Percentiles rank a stretch among this genome's conserved stretches.
phyloP scores from a whole-genome alignment of 2,797 vertebrate species.

The Columba guinea region DNA sequence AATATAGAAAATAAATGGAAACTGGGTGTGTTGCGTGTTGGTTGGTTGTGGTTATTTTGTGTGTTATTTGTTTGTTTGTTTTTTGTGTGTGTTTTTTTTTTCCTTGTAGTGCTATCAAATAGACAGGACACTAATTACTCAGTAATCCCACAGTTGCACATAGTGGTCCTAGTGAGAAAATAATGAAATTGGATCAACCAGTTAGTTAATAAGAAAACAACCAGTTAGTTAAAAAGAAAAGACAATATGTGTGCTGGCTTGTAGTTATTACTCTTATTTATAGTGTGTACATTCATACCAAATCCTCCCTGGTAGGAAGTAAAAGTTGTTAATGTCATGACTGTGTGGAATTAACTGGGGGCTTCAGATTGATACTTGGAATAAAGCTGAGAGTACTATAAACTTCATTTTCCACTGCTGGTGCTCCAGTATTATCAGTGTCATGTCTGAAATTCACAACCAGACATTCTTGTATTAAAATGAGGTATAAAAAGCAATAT shows the following conservation, averaged over 20 bases:
- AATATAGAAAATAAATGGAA: neutral
- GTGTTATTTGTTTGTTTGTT: too few relatives aligned
- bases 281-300: neutral
- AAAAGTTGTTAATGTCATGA: neutral
- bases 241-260: fast-evolving
- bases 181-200: neutral
- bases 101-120: neutral
- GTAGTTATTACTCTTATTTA: neutral
- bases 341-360: neutral
- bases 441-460: neutral
- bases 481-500: neutral
- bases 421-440: neutral
- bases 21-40: too few relatives aligned
- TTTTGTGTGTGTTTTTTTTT: neutral
- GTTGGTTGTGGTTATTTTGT: neutral
- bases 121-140: neutral
- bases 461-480: neutral
- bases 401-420: neutral
- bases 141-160: neutral
- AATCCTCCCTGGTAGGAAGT: neutral
- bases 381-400: neutral
- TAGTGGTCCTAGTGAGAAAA: neutral
- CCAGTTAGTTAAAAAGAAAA: neutral
- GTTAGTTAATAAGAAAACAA: neutral
- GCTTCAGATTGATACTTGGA: neutral